Evolutionary conservation across 2,797 vertebrate genomes (phyloP).

Genomic region (Parauchenoglanis ngamensis): DNA sequence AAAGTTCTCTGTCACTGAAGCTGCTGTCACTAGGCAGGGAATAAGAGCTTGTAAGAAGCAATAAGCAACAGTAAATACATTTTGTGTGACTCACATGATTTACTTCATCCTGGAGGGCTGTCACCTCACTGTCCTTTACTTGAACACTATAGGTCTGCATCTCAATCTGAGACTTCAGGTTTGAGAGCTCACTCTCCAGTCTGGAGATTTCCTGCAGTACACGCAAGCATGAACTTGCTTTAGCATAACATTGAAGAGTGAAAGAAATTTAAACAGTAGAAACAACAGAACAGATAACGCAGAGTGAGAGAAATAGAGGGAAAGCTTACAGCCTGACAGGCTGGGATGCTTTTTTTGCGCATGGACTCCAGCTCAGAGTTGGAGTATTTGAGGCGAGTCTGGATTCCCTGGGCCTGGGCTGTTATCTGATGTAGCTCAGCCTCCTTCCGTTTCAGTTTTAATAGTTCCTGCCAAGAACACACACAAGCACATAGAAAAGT

Average conservation of each 20-base stretch:
- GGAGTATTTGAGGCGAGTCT: conserved; percentile 88
- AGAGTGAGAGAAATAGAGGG: not conserved
- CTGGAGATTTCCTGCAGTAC: conserved; percentile 85
- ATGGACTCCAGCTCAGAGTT: conserved; percentile 83
- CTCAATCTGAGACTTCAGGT: conserved; percentile 77
- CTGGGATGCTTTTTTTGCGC: conserved; percentile 78
- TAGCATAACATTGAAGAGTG: not conserved
- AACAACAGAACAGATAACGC: no score
- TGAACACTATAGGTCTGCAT: conserved; percentile 77
- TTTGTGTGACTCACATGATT: conserved; percentile 74
- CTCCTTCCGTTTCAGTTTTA: conserved; percentile 85
- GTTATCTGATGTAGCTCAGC: conserved; percentile 82
- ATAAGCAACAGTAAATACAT: not conserved
- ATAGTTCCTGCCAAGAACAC: conserved; percentile 73
- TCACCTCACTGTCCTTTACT: conserved; percentile 72
- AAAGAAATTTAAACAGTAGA: not conserved
- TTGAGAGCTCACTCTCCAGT: conserved; percentile 83
- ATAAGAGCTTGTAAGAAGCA: not conserved
- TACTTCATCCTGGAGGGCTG: conserved; percentile 75
- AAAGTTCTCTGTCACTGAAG: not conserved
- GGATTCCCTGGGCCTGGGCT: conserved; percentile 79
- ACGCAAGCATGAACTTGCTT: not conserved
- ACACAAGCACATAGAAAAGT: conserved; percentile 10
- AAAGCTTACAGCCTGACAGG: conserved; percentile 74
- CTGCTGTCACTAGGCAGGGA: not conserved